A percentile compares a stretch with the other conserved stretches of the same genome.
These are phyloP conservation scores for Dicrostonyx torquatus DNA, from an alignment of 2,797 vertebrate species.

Conservation along the genomic window DNA sequence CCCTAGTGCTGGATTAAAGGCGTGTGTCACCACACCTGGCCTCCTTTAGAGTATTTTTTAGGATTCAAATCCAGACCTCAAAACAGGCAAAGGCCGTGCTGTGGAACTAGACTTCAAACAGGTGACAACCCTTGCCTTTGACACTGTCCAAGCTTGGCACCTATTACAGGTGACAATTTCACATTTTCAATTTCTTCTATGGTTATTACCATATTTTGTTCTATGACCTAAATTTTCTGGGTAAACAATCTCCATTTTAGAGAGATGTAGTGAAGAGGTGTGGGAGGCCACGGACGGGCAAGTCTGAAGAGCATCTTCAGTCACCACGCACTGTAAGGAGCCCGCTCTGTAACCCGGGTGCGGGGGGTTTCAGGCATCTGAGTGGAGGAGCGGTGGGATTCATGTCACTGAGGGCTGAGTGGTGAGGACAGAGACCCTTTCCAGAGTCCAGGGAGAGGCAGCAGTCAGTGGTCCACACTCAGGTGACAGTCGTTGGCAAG, in stretches of 20 bases:
- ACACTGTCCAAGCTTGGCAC: too few species aligned
- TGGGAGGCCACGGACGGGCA: too few species aligned
- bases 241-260: neutral
- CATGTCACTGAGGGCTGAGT: neutral
- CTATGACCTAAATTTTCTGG: neutral
- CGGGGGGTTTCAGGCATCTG: neutral
- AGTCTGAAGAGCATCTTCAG: too few species aligned
- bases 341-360: accelerated
- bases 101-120: neutral
- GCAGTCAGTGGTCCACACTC: too few species aligned
- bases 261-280: neutral
- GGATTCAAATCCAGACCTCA: neutral
- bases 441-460: neutral
- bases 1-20: neutral
- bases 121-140: neutral
- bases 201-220: neutral
- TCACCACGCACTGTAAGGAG: accelerated
- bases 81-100: neutral
- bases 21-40: neutral
- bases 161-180: neutral
- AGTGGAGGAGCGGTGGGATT: neutral
- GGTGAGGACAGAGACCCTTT: neutral
- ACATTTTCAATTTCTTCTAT: neutral
- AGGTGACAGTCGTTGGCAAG: neutral
- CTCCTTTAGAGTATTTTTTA: neutral